Percentiles rank a stretch among this genome's conserved stretches.
These are phyloP conservation scores for Enteromius trimaculatus DNA, from an alignment of 2,797 vertebrate genomes.

Conservation along the genomic window DNA sequence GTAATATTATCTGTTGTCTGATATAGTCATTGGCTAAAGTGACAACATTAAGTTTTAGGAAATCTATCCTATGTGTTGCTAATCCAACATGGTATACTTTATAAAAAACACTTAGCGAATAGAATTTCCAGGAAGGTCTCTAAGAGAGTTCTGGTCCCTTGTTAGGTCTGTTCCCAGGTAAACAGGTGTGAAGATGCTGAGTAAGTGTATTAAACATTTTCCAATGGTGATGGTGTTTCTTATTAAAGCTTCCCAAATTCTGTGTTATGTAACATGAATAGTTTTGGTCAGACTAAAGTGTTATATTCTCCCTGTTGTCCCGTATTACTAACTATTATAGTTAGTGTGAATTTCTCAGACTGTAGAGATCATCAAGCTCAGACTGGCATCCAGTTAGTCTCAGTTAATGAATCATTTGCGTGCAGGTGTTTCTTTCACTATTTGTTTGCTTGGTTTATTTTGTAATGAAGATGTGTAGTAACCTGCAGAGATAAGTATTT, in stretches of 20 bases:
- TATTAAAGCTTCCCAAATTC: neutral
- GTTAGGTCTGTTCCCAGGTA: neutral
- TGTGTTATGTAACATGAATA: neutral
- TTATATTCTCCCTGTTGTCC: neutral
- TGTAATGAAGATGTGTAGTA: neutral
- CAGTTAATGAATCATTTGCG: neutral
- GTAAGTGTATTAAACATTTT: neutral
- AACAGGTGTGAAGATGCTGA: too few species aligned
- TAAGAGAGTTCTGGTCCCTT: neutral
- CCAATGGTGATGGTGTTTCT: neutral
- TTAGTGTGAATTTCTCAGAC: neutral
- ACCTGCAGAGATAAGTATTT: neutral
- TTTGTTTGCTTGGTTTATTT: neutral
- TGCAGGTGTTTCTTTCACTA: neutral
- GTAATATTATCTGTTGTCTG: neutral
- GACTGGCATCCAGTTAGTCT: constrained; percentile 18
- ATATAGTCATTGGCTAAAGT: neutral
- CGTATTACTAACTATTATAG: neutral
- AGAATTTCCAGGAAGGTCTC: neutral
- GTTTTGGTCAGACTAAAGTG: neutral
- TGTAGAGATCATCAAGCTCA: neutral
- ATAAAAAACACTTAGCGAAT: neutral
- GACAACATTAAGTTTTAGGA: neutral
- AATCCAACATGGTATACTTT: neutral
- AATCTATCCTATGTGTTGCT: neutral